Percentiles rank a stretch among this genome's conserved stretches.
Evolutionary conservation across 2,113 vertebrate species (phyloP).

Genomic region (Glaucidium brasilianum): DNA sequence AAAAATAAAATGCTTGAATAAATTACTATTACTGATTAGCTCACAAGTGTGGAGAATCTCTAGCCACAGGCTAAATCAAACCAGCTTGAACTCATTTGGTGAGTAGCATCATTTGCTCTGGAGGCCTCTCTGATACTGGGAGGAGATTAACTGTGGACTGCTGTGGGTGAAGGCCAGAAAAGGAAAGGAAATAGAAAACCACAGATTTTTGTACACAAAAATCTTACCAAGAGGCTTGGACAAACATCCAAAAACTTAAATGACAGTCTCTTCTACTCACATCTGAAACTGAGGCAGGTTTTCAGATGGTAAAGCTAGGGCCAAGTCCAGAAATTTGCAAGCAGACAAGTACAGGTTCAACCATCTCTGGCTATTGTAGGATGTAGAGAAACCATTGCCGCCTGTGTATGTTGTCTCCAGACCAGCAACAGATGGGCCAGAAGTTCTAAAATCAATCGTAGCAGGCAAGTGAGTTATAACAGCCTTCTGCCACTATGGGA

Average conservation of each 20-base stretch:
- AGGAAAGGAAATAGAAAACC: not conserved
- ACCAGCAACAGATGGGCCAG: conserved; percentile 92
- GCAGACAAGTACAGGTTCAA: conserved; percentile 97
- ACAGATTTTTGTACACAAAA: not conserved
- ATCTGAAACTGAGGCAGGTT: conserved; percentile 98
- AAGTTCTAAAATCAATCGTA: conserved; percentile 77
- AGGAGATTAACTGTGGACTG: not conserved
- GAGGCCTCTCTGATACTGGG: not conserved
- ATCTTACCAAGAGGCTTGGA: not conserved
- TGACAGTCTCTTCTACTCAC: conserved; percentile 76
- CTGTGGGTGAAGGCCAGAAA: not conserved
- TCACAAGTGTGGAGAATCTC: not conserved
- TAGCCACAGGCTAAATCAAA: not conserved
- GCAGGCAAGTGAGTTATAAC: not conserved
- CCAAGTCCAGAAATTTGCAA: conserved; percentile 97
- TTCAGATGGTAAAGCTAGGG: conserved; percentile 93
- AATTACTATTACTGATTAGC: not conserved
- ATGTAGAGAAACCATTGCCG: conserved; percentile 97
- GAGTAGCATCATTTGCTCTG: not conserved
- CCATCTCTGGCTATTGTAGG: conserved; percentile 98
- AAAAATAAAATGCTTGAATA: not conserved
- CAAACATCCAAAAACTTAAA: not conserved
- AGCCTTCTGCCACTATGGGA: not conserved
- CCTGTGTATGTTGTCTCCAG: conserved; percentile 96
- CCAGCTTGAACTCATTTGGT: not conserved